Base-by-base conservation (phyloP, 2,797 vertebrate genomes). In the Steatocranus sp. region DNA sequence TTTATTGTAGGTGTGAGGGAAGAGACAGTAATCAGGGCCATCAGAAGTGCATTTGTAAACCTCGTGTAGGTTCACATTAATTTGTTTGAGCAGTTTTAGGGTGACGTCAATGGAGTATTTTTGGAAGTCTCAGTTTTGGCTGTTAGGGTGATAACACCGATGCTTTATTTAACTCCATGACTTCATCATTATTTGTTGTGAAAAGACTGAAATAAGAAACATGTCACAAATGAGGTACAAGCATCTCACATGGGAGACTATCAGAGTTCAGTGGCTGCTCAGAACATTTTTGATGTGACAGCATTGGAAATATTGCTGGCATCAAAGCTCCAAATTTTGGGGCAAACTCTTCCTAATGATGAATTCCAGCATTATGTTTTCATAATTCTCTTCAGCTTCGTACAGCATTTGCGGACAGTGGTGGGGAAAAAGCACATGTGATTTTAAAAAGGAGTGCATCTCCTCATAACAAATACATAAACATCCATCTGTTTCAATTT, bases 231-330 rank as follows among this genome's bases (percentile, higher is more conserved):
- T 87, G 89, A 93, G 89, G 75, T 80, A 85, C 85, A 90, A 90
- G 80, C 86, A 66, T 83, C 87, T 82, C 92, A 91, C 88, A 85
- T 74, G 88, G 92, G 93, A 91, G 78, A 80, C 70, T 41, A 79
- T 91, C 90, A 88, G 89, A 91, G 86, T 92, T 91, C 93, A 89
- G 87, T 78, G 75, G 83, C 82, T 86, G 81, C 89, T 93, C 89
- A 88, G 91, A 93, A 87, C 89, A 94, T 93, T 92, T 90, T 89
- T 90, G 92, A 93, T 94, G 89, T 94, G 91, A 93, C 92, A 83
- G 92, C 89, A 89, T 89, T 90, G 84, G 86, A 94, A 90, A 94
- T 91, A 87, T 86, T 83, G 86, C 84, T 66, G 77, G 75, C 87
- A 92, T 94, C 93, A 94, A 91, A 95, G 91, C 80, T 61, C 54